phyloP scores from a whole-genome alignment of 2,113 vertebrate species.

The Cyprinodon tularosa region DNA sequence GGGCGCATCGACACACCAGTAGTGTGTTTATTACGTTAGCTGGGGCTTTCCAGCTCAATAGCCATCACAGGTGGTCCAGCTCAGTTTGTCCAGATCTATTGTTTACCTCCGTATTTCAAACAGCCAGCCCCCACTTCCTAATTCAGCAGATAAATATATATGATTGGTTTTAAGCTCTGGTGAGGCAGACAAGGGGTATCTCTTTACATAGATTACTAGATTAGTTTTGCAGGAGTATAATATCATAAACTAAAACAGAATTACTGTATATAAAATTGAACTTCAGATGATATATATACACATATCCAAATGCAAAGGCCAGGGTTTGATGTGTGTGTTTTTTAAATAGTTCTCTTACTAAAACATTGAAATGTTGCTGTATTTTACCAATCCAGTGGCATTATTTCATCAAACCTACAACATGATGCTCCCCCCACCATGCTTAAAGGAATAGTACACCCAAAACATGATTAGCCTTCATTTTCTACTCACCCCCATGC shows the following conservation, averaged over 20 bases:
- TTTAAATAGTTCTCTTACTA: too few relatives aligned
- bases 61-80: constrained; percentile 74
- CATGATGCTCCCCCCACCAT: not conserved
- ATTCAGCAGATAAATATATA: constrained; percentile 47
- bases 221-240: not conserved
- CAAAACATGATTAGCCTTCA: too few relatives aligned
- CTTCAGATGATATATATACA: not conserved
- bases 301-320: too few relatives aligned
- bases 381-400: too few relatives aligned
- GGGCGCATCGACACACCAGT: constrained; percentile 38
- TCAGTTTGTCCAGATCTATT: constrained; percentile 55
- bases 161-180: constrained; percentile 29
- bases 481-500: too few relatives aligned
- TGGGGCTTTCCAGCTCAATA: constrained; percentile 68
- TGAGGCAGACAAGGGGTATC: not conserved
- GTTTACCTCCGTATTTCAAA: constrained; percentile 66
- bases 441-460: too few relatives aligned
- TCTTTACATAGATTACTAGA: not conserved
- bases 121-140: constrained; percentile 49
- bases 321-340: not conserved
- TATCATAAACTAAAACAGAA: not conserved
- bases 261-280: not conserved
- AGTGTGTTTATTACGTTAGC: constrained; percentile 67
- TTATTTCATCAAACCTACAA: not conserved
- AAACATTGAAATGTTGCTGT: too few relatives aligned